Evolutionary conservation across 2,113 vertebrate species (phyloP).

Genomic region (Oncorhynchus gorbuscha): DNA sequence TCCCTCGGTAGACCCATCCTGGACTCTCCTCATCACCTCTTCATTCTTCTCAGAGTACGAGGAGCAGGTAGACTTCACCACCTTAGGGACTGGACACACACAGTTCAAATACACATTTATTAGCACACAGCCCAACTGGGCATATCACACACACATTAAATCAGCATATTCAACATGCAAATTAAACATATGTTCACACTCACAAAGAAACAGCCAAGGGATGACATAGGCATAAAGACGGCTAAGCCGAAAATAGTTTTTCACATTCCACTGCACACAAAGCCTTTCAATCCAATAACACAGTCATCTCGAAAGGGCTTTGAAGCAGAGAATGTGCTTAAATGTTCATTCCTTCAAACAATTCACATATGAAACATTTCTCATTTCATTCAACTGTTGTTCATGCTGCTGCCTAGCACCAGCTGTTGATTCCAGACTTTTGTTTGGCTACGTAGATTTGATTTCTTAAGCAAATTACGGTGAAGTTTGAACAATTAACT

Average conservation of each 20-base stretch:
- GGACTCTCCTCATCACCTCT: constrained; percentile 75
- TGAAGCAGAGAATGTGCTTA: constrained; percentile 22
- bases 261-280: constrained; percentile 18
- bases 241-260: background rate
- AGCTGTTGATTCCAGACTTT: constrained; percentile 21
- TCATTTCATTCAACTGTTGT: constrained; percentile 27
- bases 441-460: constrained; percentile 29
- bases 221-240: background rate
- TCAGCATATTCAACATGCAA: background rate
- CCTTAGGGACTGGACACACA: constrained; percentile 71
- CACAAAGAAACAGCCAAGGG: constrained; percentile 1
- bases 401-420: constrained; percentile 8
- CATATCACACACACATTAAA: background rate
- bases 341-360: constrained; percentile 25
- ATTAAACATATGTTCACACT: background rate
- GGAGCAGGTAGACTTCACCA: constrained; percentile 88
- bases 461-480: constrained; percentile 30
- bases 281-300: constrained; percentile 27
- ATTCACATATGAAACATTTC: constrained; percentile 4
- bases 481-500: too few species aligned
- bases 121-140: background rate
- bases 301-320: constrained; percentile 21
- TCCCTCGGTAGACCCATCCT: constrained; percentile 46
- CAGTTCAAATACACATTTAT: background rate
- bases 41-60: constrained; percentile 87